A percentile compares a stretch with the other conserved stretches of the same genome.
phyloP scores from a whole-genome alignment of 37 sponge, comb jelly and placozoan species.

The Cliona cf. orientalis region DNA sequence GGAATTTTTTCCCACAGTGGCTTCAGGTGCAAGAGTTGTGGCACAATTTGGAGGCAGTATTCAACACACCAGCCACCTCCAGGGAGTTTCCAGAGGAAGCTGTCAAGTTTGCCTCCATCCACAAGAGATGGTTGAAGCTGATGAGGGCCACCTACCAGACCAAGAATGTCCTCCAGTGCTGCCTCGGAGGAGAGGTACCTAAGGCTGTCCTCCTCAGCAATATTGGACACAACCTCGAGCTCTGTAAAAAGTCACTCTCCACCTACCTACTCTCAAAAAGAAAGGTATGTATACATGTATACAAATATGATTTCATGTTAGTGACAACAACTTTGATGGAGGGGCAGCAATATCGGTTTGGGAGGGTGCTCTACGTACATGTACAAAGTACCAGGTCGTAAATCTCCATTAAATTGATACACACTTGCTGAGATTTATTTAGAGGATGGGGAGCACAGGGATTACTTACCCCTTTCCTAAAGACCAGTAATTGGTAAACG shows the following conservation, averaged over 20 bases:
- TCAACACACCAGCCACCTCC: slow-evolving; percentile 42
- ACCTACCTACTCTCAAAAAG: slow-evolving; percentile 77
- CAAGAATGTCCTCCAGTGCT: slow-evolving; percentile 79
- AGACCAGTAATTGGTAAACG: neutral
- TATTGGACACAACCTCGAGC: slow-evolving; percentile 71
- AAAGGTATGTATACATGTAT: slow-evolving; percentile 37
- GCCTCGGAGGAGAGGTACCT: slow-evolving; percentile 72
- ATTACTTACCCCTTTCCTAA: neutral
- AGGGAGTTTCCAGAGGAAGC: slow-evolving; percentile 80
- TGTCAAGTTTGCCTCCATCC: slow-evolving; percentile 65
- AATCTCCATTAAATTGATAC: neutral
- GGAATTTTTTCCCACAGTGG: slow-evolving; percentile 62
- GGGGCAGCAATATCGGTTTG: too few relatives aligned
- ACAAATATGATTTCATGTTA: too few relatives aligned
- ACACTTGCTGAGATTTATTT: neutral
- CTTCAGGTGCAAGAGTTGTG: slow-evolving; percentile 86
- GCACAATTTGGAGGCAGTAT: slow-evolving; percentile 87
- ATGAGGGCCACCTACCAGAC: slow-evolving; percentile 70
- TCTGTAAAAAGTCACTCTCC: slow-evolving; percentile 79
- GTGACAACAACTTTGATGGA: too few relatives aligned
- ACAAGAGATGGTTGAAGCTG: slow-evolving; percentile 74
- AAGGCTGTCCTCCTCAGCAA: slow-evolving; percentile 38
- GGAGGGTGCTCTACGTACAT: too few relatives aligned
- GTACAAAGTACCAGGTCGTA: too few relatives aligned
- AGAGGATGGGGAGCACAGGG: too few relatives aligned